These are phyloP conservation scores for Drosophila koepferae DNA, from an alignment of 2,888 invertebrate genomes.

Conservation along the genomic window DNA sequence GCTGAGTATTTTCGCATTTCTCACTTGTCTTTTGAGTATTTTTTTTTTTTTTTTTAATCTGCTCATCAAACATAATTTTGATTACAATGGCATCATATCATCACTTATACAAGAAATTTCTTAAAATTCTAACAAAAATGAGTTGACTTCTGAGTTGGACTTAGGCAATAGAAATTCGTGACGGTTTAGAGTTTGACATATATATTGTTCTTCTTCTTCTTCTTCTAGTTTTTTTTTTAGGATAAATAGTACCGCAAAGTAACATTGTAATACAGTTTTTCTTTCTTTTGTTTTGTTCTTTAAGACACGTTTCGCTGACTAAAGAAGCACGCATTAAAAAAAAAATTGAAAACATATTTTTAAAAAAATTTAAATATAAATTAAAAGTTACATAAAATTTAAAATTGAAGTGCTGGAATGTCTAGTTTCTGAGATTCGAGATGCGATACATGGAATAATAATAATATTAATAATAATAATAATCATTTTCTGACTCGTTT, in stretches of 20 bases:
- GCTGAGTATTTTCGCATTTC: conserved; percentile 44
- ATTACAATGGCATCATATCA: conserved; percentile 51
- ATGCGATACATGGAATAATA: conserved; percentile 29
- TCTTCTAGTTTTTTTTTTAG: conserved; percentile 37
- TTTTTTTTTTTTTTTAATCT: conserved; percentile 17
- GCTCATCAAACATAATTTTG: conserved; percentile 1
- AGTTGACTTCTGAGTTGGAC: conserved; percentile 22
- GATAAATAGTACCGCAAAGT: conserved; percentile 56
- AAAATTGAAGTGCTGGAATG: conserved; percentile 48
- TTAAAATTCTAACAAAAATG: conserved; percentile 67
- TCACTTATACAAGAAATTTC: conserved; percentile 41
- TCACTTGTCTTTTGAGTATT: conserved; percentile 27
- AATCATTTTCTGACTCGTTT: background rate
- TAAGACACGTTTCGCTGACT: conserved; percentile 73
- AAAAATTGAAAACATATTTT: conserved; percentile 27
- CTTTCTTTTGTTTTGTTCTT: conserved; percentile 18
- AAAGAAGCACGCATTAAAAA: conserved; percentile 45
- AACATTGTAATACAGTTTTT: conserved; percentile 72
- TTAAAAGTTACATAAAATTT: conserved; percentile 43
- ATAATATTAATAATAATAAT: conserved; percentile 11
- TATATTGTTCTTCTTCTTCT: conserved; percentile 1
- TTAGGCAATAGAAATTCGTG: conserved; percentile 71
- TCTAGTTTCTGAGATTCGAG: conserved; percentile 44
- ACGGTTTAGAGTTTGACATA: conserved; percentile 53
- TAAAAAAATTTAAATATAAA: conserved; percentile 21